These are phyloP conservation scores for Erpornis zantholeuca DNA, from an alignment of 2,113 vertebrate genomes.

Conservation along the genomic window DNA sequence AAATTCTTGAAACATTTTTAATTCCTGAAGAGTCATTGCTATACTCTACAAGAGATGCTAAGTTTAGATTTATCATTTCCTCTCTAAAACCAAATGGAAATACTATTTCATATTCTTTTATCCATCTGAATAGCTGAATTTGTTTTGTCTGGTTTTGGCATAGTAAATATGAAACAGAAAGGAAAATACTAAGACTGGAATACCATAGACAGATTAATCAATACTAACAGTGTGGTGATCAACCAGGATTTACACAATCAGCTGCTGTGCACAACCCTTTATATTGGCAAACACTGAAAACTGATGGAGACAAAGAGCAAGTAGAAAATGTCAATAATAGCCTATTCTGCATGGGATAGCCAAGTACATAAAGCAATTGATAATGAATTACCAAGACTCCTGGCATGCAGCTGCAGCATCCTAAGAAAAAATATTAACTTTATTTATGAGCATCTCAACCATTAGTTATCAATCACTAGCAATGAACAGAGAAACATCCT, in stretches of 20 bases:
- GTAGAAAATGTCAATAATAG: neutral
- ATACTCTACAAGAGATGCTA: neutral
- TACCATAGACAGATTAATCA: neutral
- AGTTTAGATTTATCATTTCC: neutral
- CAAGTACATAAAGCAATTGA: neutral
- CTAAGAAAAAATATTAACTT: neutral
- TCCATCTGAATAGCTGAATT: neutral
- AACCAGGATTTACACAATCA: neutral
- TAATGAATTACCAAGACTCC: neutral
- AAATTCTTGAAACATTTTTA: neutral
- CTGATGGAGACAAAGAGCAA: neutral
- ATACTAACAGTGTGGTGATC: neutral
- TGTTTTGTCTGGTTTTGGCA: neutral
- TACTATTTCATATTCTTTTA: neutral
- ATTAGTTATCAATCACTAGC: neutral
- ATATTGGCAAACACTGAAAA: neutral
- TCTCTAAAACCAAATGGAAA: neutral
- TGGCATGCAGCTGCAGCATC: neutral
- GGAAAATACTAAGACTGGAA: neutral
- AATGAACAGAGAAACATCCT: neutral
- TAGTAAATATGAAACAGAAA: neutral
- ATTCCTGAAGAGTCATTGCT: neutral
- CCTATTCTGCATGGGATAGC: neutral
- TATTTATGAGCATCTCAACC: neutral
- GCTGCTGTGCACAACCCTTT: neutral